Evolutionary conservation across 1,140 invertebrate genomes (phyloP).

Genomic region (Ooceraea biroi): DNA sequence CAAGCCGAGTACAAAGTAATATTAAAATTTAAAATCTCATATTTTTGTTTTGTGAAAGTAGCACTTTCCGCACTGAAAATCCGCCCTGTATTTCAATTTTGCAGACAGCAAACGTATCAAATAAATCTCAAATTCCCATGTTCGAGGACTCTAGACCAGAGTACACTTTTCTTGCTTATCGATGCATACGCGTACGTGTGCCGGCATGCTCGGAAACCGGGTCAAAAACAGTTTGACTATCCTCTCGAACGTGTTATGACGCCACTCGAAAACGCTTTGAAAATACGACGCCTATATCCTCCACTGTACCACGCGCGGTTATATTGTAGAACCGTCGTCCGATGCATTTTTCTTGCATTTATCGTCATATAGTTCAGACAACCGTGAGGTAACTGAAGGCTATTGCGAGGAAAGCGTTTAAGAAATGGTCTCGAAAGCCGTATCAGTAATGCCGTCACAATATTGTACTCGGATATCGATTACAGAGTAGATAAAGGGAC

Average conservation of each 20-base stretch:
- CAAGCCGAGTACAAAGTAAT: background rate
- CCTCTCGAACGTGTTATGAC: constrained; percentile 60
- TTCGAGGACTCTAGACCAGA: constrained; percentile 33
- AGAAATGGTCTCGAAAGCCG: background rate
- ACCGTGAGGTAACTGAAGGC: background rate
- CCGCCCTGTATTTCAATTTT: constrained; percentile 43
- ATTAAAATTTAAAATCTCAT: constrained; percentile 57
- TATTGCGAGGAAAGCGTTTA: background rate
- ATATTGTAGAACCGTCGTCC: background rate
- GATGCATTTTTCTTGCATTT: constrained; percentile 33
- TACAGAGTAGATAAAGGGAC: background rate
- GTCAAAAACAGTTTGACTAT: constrained; percentile 70
- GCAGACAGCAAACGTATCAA: constrained; percentile 53
- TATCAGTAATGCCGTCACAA: background rate
- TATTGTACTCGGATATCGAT: background rate
- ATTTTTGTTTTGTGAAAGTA: constrained; percentile 45
- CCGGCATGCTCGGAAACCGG: constrained; percentile 51
- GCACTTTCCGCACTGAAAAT: background rate
- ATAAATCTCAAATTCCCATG: constrained; percentile 57
- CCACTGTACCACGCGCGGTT: background rate
- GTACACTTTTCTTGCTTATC: constrained; percentile 57
- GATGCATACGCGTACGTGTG: constrained; percentile 18
- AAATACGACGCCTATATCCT: constrained; percentile 39
- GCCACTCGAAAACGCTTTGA: constrained; percentile 66
- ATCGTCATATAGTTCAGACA: background rate